Base-by-base conservation (phyloP, 1,140 invertebrate species). In the Laodelphax striatellus region DNA sequence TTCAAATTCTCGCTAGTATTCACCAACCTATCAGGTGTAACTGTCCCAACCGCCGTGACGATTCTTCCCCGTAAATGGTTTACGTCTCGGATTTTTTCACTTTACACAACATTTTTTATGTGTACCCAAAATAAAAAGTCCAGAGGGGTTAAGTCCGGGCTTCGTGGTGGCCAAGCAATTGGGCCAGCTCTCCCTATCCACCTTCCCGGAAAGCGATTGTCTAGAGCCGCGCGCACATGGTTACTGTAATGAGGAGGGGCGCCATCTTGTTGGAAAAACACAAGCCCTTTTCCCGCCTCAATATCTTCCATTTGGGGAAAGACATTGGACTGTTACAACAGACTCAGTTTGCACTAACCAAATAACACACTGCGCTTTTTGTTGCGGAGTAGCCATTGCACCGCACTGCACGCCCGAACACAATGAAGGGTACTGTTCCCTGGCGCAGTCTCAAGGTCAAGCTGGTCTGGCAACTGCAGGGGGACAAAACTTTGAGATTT, bases 1-100 rank as follows among this genome's bases (percentile, higher is more conserved):
- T 60, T 60, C 58, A 28, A 60, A 14, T 58, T 60, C 53, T 60
- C 21, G 6, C 34, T 22, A 57, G n/a, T 22, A 34, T 57, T 60
- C 31, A 11, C 34, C 34, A 38, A 11, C 41, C 59, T 50, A 17
- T 57, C 58, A 50, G 50, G 58, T 60, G 58, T 31, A 60, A 60
- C 43, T 50, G 58, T 31, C 41, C 46, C 21, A 60, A 60, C n/a
- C 31, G 52, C 57, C 34, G 21, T 22, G 16, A 8, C 31, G 52
- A 53, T 53, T 53, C 52, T 53, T 53, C 22, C 52, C 19, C n/a
- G 14, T 53, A 53, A 53, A 53, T 53, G 52, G 17, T 53, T 22
- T 22, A 53, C 22, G 52, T 53, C 52, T 28, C 52, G 21, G 52
- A 53, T 22, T 31, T 53, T 22, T 53, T 28, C 5, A 22, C 22